Conservation (phyloP, 2,797 vertebrate genomes). For the Xyrichtys novacula region DNA sequence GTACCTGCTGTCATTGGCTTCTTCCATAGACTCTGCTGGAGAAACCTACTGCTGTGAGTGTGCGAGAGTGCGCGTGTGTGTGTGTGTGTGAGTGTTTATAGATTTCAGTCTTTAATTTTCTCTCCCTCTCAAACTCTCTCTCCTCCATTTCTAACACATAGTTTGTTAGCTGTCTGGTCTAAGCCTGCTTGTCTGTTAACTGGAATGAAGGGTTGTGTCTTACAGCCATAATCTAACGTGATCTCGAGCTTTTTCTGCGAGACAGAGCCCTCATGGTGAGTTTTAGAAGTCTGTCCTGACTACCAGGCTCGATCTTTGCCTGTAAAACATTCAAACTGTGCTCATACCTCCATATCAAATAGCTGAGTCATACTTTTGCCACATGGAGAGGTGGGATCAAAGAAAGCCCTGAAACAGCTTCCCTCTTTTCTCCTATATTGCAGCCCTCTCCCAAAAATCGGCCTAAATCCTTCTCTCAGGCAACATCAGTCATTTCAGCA, state of each 20-base stretch:
- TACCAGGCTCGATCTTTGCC: slow-evolving; percentile 9
- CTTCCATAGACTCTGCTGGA: slow-evolving; percentile 65
- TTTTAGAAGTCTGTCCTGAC: slow-evolving; percentile 9
- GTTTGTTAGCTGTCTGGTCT: slow-evolving; percentile 65
- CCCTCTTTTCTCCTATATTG: slow-evolving; percentile 25
- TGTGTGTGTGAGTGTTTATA: slow-evolving; percentile 19
- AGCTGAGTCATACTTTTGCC: slow-evolving; percentile 44
- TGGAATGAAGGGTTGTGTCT: slow-evolving; percentile 69
- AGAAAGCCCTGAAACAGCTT: slow-evolving; percentile 41
- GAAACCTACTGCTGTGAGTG: slow-evolving; percentile 57
- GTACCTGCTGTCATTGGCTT: slow-evolving; percentile 55
- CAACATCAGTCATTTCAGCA: slow-evolving; percentile 56
- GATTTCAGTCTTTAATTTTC: slow-evolving; percentile 37
- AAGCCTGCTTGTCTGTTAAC: slow-evolving; percentile 73
- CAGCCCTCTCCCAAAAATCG: slow-evolving; percentile 31
- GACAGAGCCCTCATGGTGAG: neutral
- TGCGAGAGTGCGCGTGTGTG: slow-evolving; percentile 23
- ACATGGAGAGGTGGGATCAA: slow-evolving; percentile 51
- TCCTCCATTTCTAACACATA: slow-evolving; percentile 43
- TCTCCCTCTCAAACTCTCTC: slow-evolving; percentile 20
- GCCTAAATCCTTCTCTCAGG: slow-evolving; percentile 42
- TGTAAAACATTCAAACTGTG: slow-evolving; percentile 29
- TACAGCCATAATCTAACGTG: slow-evolving; percentile 50
- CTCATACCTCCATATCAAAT: slow-evolving; percentile 30
- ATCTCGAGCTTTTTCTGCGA: slow-evolving; percentile 42